A percentile compares a stretch with the other conserved stretches of the same genome.
These are phyloP conservation scores for Oscheius sp. DNA, from an alignment of 2,888 invertebrate genomes.

Conservation along the genomic window DNA sequence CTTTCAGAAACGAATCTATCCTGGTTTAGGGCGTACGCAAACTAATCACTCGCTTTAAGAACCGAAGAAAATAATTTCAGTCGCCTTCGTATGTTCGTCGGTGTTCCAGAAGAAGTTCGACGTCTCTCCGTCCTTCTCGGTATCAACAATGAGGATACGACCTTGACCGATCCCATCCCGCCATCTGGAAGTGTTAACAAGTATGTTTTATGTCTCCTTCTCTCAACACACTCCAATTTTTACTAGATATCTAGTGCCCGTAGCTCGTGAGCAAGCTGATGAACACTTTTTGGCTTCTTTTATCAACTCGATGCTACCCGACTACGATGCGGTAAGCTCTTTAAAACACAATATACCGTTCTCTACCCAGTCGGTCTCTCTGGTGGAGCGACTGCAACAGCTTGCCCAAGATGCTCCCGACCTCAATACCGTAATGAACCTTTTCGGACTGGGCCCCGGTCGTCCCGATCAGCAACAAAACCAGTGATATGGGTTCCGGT, in stretches of 20 bases:
- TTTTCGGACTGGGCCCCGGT: neutral
- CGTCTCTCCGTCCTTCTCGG: conserved; percentile 60
- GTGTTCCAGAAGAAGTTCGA: conserved; percentile 54
- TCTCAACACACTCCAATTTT: neutral
- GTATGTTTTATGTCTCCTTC: neutral
- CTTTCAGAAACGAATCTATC: too few species aligned
- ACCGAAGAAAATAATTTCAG: conserved; percentile 35
- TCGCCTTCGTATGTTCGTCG: conserved; percentile 47
- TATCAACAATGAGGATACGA: conserved; percentile 28
- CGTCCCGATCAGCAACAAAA: neutral
- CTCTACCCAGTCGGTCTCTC: neutral
- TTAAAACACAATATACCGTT: neutral
- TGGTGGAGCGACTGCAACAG: neutral
- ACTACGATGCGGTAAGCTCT: conserved; percentile 38
- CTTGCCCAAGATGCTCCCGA: neutral
- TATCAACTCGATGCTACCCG: conserved; percentile 45
- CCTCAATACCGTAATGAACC: neutral
- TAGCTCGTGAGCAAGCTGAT: conserved; percentile 4
- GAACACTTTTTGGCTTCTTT: conserved; percentile 38
- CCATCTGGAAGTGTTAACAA: conserved; percentile 35
- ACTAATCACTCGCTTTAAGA: too few species aligned
- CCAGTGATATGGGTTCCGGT: neutral
- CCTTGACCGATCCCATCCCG: conserved; percentile 50
- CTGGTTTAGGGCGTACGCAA: too few species aligned
- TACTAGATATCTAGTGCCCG: conserved; percentile 15